phyloP scores from a whole-genome alignment of 1,140 invertebrate species.

The Ericerus pela region DNA sequence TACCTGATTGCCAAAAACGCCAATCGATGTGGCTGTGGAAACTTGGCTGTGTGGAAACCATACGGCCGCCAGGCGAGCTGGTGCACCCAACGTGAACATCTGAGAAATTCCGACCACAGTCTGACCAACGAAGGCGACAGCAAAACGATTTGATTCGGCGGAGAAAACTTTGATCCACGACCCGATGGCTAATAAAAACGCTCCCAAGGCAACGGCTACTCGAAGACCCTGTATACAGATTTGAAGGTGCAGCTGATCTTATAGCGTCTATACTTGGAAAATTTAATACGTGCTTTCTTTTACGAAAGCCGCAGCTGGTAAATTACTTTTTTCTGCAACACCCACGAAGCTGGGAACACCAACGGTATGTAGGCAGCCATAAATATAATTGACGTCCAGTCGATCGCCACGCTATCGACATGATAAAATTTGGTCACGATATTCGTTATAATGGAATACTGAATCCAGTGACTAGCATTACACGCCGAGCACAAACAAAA shows the following conservation, averaged over 20 bases:
- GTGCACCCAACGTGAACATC: slow-evolving; percentile 48
- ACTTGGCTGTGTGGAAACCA: slow-evolving; percentile 51
- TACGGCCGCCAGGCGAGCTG: slow-evolving; percentile 45
- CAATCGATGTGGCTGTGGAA: slow-evolving; percentile 48
- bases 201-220: slow-evolving; percentile 39
- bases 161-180: slow-evolving; percentile 47
- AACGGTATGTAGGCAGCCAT: slow-evolving; percentile 94
- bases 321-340: slow-evolving; percentile 75
- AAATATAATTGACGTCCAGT: slow-evolving; percentile 94
- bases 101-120: slow-evolving; percentile 45
- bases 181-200: slow-evolving; percentile 42
- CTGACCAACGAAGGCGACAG: slow-evolving; percentile 42
- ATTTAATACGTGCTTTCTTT: not conserved
- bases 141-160: slow-evolving; percentile 35
- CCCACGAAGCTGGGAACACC: slow-evolving; percentile 87
- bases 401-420: slow-evolving; percentile 48
- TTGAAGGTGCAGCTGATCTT: not conserved
- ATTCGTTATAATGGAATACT: slow-evolving; percentile 73
- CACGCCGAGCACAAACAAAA: slow-evolving; percentile 83
- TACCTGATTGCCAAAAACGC: slow-evolving; percentile 58
- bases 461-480: slow-evolving; percentile 81
- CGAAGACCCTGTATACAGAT: slow-evolving; percentile 36
- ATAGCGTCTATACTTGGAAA: not conserved
- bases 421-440: slow-evolving; percentile 58
- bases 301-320: not conserved